These are phyloP conservation scores for Musca vetustissima DNA, from an alignment of 1,140 invertebrate species.

Conservation along the genomic window DNA sequence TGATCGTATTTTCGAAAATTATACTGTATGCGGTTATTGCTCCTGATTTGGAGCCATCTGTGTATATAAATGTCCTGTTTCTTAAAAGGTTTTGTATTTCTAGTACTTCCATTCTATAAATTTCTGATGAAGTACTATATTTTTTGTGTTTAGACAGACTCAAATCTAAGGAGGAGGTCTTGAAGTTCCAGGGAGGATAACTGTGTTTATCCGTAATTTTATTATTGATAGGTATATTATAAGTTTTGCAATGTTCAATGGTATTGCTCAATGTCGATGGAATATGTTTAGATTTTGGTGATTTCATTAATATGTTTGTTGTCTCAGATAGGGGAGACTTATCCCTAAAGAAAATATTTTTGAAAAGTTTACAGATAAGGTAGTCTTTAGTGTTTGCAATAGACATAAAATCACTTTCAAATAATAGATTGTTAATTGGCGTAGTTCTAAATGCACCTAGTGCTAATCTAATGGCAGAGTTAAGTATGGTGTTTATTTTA, in stretches of 20 bases:
- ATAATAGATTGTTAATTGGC: conserved; percentile 3
- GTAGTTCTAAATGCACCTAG: conserved; percentile 12
- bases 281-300: not conserved
- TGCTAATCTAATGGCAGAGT: conserved; percentile 1
- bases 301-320: no score
- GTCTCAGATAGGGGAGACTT: no score
- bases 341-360: no score
- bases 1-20: not conserved
- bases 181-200: no score
- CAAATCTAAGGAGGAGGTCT: not conserved
- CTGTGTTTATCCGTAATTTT: not conserved
- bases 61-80: not conserved
- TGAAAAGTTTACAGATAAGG: no score
- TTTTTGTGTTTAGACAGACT: conserved; percentile 13
- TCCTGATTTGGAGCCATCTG: not conserved
- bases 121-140: conserved; percentile 22
- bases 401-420: not conserved
- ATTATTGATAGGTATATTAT: not conserved
- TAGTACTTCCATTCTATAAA: not conserved
- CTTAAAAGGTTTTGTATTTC: not conserved
- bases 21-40: not conserved
- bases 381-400: no score
- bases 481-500: conserved; percentile 9
- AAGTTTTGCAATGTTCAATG: not conserved
- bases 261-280: not conserved